These are phyloP conservation scores for Esox masquinongy DNA, from an alignment of 2,797 vertebrate genomes.

Conservation along the genomic window DNA sequence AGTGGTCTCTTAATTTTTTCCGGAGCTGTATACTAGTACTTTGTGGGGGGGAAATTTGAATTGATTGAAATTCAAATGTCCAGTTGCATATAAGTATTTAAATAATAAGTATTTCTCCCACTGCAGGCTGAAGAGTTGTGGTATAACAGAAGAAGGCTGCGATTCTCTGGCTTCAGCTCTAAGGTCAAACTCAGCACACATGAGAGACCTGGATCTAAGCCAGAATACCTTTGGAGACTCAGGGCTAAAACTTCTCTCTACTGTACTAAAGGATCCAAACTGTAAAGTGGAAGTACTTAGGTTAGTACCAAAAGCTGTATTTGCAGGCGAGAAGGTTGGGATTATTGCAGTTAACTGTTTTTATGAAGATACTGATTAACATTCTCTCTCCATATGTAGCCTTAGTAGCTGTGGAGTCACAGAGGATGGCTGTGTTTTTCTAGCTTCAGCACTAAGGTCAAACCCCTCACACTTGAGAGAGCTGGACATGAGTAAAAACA, in stretches of 20 bases:
- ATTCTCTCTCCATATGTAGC: neutral
- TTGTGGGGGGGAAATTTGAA: neutral
- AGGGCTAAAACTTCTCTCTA: neutral
- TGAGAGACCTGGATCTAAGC: constrained; percentile 6
- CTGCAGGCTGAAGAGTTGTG: neutral
- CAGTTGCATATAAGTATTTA: neutral
- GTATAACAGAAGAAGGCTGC: neutral
- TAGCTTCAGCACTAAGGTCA: constrained; percentile 5
- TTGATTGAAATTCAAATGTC: neutral
- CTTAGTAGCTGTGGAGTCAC: neutral
- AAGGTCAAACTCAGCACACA: neutral
- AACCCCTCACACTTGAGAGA: constrained; percentile 2
- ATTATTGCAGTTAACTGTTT: neutral
- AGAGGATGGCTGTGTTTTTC: neutral
- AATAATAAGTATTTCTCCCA: neutral
- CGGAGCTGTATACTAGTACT: neutral
- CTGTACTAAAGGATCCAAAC: neutral
- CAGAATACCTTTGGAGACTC: neutral
- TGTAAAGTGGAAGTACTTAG: neutral
- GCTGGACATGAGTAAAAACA: neutral
- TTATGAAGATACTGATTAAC: neutral
- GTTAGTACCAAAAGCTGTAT: neutral
- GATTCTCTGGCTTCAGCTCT: neutral
- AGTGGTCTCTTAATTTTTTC: too few species aligned
- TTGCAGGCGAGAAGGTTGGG: neutral